Evolutionary conservation across 2,797 vertebrate species (phyloP), one percentile per base, ranked within the genome.

Genomic region (Phoxinus dragarum): DNA sequence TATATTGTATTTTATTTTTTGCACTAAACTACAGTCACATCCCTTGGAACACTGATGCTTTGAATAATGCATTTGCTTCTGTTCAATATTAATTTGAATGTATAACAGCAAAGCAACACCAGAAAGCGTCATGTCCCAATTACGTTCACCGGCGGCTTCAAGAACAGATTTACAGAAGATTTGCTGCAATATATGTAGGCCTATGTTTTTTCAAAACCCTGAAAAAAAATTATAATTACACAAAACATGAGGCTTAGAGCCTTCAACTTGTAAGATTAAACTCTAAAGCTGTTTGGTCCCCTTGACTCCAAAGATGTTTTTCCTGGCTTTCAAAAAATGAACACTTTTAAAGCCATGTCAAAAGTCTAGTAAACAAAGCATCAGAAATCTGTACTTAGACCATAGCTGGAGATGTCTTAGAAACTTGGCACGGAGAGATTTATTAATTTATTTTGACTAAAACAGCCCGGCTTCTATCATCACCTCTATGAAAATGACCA

Each of bases 331-430:
- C 80, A 86, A 86, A 86, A 86, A 78, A 71, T 36, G n/a, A 86
- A 54, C 52, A 69, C 14, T 36, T 69, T 40, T 44, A 82, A 59
- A 86, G 12, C 38, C 73, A 68, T 86, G 59, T 86, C 76, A 86
- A 80, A 73, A 76, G 75, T 73, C 84, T 76, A 82, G 59, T 76
- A 87, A 85, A 85, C 80, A 86, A 80, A 68, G 49, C 80, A 72
- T 74, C 19, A 54, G 36, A 59, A 59, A 52, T 85, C 71, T 74
- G 34, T 80, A 85, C 74, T 81, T 86, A 80, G 68, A 82, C 74
- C 66, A n/a, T 27, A 76, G 78, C 27, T 66, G 74, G 81, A 79
- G 71, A 87, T 54, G 54, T 38, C 71, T 47, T 66, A 38, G 31
- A 82, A 34, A 40, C 74, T 78, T 75, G 68, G 38, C 81, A 80